phyloP scores from a whole-genome alignment of 2,888 invertebrate genomes.

The Spicauda simplicius region DNA sequence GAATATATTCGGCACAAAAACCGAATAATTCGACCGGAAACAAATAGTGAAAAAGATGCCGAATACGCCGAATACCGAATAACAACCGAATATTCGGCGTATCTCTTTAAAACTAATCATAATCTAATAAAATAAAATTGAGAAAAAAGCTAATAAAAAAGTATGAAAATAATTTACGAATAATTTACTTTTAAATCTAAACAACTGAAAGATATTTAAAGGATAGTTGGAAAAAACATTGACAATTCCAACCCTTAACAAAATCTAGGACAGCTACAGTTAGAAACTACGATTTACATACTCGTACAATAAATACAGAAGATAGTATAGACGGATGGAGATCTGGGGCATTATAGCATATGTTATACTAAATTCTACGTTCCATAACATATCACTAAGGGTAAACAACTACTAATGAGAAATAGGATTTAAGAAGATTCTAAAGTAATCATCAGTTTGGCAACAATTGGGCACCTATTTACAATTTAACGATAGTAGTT shows the following conservation, averaged over 20 bases:
- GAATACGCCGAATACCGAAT: too few relatives aligned
- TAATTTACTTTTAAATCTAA: too few relatives aligned
- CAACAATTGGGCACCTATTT: constrained; percentile 47
- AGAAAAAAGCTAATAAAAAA: too few relatives aligned
- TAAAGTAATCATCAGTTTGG: constrained; percentile 45
- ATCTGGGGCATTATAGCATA: constrained; percentile 83
- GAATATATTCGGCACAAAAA: too few relatives aligned
- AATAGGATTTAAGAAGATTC: constrained; percentile 44
- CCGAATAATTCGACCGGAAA: too few relatives aligned
- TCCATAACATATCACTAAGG: constrained; percentile 52
- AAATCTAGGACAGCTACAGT: constrained; percentile 70
- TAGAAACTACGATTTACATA: constrained; percentile 74
- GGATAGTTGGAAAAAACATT: constrained; percentile 24
- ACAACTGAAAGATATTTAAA: background rate
- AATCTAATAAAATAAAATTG: background rate
- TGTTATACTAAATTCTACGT: constrained; percentile 60
- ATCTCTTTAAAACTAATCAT: background rate
- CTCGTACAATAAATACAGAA: constrained; percentile 73
- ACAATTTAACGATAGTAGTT: constrained; percentile 36
- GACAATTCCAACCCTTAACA: constrained; percentile 52
- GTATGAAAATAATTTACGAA: background rate
- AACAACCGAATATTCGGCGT: too few relatives aligned
- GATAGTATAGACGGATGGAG: constrained; percentile 85
- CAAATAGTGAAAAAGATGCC: too few relatives aligned
- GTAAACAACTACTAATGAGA: constrained; percentile 47